phyloP scores from a whole-genome alignment of 2,888 invertebrate species.

The Hypomecis punctinalis region DNA sequence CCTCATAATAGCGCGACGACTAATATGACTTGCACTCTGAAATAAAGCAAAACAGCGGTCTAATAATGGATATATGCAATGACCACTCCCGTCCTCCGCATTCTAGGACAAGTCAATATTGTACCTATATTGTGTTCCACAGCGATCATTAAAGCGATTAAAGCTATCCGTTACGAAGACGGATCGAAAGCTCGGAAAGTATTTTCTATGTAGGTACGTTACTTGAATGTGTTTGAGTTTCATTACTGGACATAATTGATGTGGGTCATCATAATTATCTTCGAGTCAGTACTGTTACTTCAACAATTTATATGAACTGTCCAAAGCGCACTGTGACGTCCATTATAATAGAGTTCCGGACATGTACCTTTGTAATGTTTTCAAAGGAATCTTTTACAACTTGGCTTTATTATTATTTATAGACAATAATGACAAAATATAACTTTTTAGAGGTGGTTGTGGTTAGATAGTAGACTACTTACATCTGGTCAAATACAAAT shows the following conservation, averaged over 20 bases:
- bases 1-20: constrained; percentile 20
- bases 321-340: too few relatives aligned
- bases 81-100: constrained; percentile 61
- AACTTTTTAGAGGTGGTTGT: too few relatives aligned
- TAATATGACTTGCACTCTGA: constrained; percentile 66
- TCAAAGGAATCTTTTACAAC: too few relatives aligned
- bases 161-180: constrained; percentile 66
- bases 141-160: constrained; percentile 65
- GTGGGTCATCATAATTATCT: too few relatives aligned
- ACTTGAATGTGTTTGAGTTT: constrained; percentile 33
- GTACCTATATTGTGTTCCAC: constrained; percentile 50
- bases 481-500: too few relatives aligned
- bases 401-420: too few relatives aligned
- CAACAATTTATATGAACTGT: too few relatives aligned
- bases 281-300: too few relatives aligned
- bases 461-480: too few relatives aligned
- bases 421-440: too few relatives aligned
- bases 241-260: constrained; percentile 17
- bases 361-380: too few relatives aligned
- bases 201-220: constrained; percentile 64
- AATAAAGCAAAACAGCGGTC: constrained; percentile 62
- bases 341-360: too few relatives aligned
- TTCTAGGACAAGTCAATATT: constrained; percentile 69
- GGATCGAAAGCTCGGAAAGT: constrained; percentile 66
- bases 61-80: constrained; percentile 63